Evolutionary conservation across 2,888 invertebrate species (phyloP), one percentile per base, ranked within the genome.

Genomic region (Drosophila neotestacea): DNA sequence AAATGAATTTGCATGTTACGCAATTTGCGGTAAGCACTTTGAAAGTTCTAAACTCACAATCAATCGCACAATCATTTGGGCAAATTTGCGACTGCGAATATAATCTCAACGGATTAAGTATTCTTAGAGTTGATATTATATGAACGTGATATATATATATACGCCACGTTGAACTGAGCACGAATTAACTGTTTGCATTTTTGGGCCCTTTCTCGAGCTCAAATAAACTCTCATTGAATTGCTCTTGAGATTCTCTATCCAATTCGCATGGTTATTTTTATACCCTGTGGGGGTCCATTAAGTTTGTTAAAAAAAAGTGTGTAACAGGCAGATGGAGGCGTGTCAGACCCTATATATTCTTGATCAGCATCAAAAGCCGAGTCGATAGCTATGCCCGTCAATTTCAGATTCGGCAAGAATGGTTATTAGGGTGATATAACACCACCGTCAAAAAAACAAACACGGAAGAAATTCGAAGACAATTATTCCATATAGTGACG

Each of bases 91-190:
- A 64, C 22, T 47, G 50, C 27, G 61, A 52, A 42, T 64, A 65
- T 68, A 75, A 71, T 73, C 44, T 48, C 47, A 55, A 44, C 44
- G 47, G 30, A 59, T 32, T 22, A 46, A 42, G 62, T 84, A 81
- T 77, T 70, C 79, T 63, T 66, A 73, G 80, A 51, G 58, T 52
- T 64, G 44, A 56, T 51, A 27, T 30, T 56, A 47, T 50, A 48
- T 50, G 70, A 66, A 73, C 72, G 73, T 69, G 66, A 81, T 70
- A 77, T 71, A 81, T 75, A 75, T 77, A 81, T 75, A 75, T 77
- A 74, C 81, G 83, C 69, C 76, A 73, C 52, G 75, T 76, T 36
- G 34, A 44, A 13, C 55, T 44, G n/a, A 30, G 42, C 42, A 32
- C 32, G n/a, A 6, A 54, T 16, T 42, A 32, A n/a, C 5, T 28